Percentiles rank a stretch among this genome's conserved stretches.
phyloP scores from a whole-genome alignment of 1,140 invertebrate genomes.

The Drosophila kurseongensis region DNA sequence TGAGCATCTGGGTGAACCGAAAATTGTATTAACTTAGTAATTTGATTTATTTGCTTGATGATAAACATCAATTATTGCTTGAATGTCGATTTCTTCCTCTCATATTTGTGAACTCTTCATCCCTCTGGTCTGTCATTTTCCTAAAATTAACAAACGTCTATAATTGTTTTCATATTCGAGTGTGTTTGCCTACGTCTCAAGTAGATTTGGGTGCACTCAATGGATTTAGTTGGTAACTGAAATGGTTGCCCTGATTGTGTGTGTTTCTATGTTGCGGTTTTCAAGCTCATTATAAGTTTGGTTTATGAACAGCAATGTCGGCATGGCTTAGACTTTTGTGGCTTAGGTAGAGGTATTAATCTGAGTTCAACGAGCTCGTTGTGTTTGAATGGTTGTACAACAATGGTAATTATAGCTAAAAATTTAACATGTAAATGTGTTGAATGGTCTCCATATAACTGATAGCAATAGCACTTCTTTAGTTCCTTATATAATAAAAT shows the following conservation, averaged over 20 bases:
- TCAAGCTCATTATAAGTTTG: constrained; percentile 55
- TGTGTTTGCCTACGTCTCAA: constrained; percentile 44
- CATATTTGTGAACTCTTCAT: background rate
- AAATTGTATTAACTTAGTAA: background rate
- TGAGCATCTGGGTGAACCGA: background rate
- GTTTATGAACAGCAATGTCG: constrained; percentile 2
- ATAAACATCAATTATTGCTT: background rate
- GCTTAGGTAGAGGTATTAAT: background rate
- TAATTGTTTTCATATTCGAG: constrained; percentile 39
- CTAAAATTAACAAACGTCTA: constrained; percentile 39
- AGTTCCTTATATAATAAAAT: too few species aligned
- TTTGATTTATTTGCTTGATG: background rate
- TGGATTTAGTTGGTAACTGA: constrained; percentile 24
- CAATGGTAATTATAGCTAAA: too few species aligned
- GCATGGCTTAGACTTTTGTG: background rate
- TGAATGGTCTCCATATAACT: too few species aligned
- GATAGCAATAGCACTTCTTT: too few species aligned
- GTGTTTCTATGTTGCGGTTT: constrained; percentile 18
- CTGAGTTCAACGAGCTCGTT: background rate
- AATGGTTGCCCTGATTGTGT: background rate
- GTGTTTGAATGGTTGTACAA: background rate
- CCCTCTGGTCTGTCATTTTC: constrained; percentile 3
- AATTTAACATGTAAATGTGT: background rate
- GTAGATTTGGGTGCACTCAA: constrained; percentile 26
- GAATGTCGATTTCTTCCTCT: background rate